Conservation (phyloP, 2,797 vertebrate species). For the Vultur gryphus region DNA sequence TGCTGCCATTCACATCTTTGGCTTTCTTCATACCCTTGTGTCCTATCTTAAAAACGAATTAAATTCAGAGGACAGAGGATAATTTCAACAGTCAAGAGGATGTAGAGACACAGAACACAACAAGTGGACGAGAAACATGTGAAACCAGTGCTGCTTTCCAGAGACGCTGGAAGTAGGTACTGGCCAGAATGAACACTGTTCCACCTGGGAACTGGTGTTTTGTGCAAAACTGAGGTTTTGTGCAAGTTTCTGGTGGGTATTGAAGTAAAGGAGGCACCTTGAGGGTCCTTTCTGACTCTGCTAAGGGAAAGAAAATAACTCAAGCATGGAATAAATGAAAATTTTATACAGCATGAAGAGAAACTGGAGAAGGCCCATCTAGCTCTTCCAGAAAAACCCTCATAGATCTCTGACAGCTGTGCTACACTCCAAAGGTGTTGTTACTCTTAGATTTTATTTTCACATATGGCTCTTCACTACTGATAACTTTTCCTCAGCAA, state of each 20-base stretch:
- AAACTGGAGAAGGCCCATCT: constrained; percentile 3
- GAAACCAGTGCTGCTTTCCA: neutral
- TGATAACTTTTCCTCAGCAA: neutral
- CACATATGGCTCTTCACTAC: neutral
- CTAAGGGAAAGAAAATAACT: neutral
- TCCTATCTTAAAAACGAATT: neutral
- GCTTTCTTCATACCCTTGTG: neutral
- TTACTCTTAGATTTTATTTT: constrained; percentile 21
- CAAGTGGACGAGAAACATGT: neutral
- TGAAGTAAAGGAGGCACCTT: neutral
- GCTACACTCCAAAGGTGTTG: neutral
- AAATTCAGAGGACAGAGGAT: neutral
- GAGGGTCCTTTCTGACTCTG: neutral
- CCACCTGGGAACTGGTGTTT: neutral
- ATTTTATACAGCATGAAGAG: neutral
- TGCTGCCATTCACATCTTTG: neutral
- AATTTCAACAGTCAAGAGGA: neutral
- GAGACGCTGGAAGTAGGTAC: neutral
- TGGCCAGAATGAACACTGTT: neutral
- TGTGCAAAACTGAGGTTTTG: neutral
- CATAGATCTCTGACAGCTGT: neutral
- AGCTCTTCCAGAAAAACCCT: neutral
- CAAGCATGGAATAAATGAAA: neutral
- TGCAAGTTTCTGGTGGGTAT: neutral
- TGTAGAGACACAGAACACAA: neutral